These are phyloP conservation scores for Agonum fuliginosum DNA, from an alignment of 2,888 invertebrate species.

Conservation along the genomic window DNA sequence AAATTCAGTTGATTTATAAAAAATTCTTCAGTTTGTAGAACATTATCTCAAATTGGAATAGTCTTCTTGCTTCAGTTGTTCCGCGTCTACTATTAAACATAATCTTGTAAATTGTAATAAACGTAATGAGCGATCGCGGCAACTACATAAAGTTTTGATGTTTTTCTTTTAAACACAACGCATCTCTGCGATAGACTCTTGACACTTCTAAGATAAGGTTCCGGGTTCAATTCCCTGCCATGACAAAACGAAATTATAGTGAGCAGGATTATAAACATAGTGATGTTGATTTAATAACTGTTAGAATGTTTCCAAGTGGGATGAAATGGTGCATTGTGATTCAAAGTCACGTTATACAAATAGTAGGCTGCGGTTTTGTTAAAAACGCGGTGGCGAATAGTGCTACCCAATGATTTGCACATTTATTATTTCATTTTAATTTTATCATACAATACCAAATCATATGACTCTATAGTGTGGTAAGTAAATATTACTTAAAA, in stretches of 20 bases:
- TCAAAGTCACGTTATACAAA: slow-evolving; percentile 27
- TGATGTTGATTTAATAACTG: no score
- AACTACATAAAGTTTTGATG: background rate
- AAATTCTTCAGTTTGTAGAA: no score
- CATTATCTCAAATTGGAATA: no score
- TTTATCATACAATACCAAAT: background rate
- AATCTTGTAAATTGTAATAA: slow-evolving; percentile 44
- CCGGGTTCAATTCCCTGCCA: slow-evolving; percentile 36
- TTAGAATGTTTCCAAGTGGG: background rate
- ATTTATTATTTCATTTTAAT: background rate
- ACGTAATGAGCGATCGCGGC: slow-evolving; percentile 9
- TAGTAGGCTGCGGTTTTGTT: background rate
- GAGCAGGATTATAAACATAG: no score
- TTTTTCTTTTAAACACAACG: background rate
- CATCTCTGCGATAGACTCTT: background rate
- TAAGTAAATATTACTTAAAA: no score
- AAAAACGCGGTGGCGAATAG: background rate
- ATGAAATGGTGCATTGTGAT: slow-evolving; percentile 6
- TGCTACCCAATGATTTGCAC: background rate
- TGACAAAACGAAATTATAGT: slow-evolving; percentile 21
- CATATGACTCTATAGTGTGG: no score
- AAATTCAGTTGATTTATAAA: no score
- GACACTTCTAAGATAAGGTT: background rate
- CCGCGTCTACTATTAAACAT: slow-evolving; percentile 12
- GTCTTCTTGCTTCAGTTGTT: slow-evolving; percentile 16